phyloP scores from a whole-genome alignment of 2,113 vertebrate species.

The Globicephala melas region DNA sequence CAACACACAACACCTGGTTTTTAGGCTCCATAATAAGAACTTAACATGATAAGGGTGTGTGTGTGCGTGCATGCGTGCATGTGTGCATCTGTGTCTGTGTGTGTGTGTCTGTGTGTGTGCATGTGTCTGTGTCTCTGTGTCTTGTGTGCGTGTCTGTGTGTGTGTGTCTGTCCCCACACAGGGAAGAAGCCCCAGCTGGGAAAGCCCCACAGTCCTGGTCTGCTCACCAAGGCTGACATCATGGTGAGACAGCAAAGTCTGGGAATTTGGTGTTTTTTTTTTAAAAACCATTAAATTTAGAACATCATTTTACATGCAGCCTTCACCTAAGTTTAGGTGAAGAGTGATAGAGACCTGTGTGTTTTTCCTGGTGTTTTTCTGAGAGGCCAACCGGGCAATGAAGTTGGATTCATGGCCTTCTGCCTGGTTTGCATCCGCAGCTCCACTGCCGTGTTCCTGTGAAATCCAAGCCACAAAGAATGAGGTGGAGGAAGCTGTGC shows the following conservation, averaged over 20 bases:
- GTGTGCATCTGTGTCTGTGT: no score
- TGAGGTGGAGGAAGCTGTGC: background rate
- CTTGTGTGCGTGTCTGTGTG: no score
- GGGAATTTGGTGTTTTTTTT: background rate
- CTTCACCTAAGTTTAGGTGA: background rate
- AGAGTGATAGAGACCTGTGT: conserved; percentile 86
- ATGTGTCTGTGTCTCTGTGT: background rate
- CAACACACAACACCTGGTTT: background rate
- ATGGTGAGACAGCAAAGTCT: background rate
- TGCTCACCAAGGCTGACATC: background rate
- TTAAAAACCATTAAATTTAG: background rate
- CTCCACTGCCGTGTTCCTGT: conserved; percentile 92
- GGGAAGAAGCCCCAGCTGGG: background rate
- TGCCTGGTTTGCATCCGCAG: conserved; percentile 92
- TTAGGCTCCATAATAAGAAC: background rate
- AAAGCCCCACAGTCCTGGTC: background rate
- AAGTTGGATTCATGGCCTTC: conserved; percentile 94
- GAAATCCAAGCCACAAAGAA: background rate
- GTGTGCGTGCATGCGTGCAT: fast-evolving
- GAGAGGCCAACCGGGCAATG: conserved; percentile 88
- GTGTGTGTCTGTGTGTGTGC: no score
- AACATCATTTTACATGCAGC: background rate
- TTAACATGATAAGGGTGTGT: background rate
- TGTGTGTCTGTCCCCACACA: background rate
- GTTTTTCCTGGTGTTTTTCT: conserved; percentile 86